Percentiles rank a stretch among this genome's conserved stretches.
phyloP scores from a whole-genome alignment of 2,797 vertebrate genomes.

The Channa striata region DNA sequence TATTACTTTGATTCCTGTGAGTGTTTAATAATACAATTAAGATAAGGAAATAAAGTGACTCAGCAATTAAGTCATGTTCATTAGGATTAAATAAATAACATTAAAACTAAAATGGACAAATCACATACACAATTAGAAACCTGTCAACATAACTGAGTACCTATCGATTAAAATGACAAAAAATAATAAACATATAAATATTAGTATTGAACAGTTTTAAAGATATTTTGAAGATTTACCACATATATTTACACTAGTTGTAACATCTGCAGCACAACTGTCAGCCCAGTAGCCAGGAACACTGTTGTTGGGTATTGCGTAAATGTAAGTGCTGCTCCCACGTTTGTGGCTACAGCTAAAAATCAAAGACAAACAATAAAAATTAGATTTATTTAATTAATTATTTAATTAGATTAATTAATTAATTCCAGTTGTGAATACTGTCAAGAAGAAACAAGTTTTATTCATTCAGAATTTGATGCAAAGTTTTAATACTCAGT shows the following conservation, averaged over 20 bases:
- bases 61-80: background rate
- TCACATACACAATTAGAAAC: background rate
- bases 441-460: too few relatives aligned
- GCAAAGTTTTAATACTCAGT: too few relatives aligned
- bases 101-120: background rate
- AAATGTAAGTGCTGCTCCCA: background rate
- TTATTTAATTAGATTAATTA: too few relatives aligned
- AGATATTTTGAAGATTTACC: too few relatives aligned
- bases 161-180: too few relatives aligned
- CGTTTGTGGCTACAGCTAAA: conserved; percentile 3
- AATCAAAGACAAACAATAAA: conserved; percentile 3
- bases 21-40: conserved; percentile 7
- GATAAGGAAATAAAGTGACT: background rate
- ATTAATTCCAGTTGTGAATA: too few relatives aligned
- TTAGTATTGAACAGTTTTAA: too few relatives aligned
- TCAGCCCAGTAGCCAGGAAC: conserved; percentile 39
- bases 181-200: too few relatives aligned
- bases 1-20: background rate
- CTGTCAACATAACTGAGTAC: background rate
- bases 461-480: too few relatives aligned
- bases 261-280: conserved; percentile 34
- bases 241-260: too few relatives aligned
- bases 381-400: too few relatives aligned
- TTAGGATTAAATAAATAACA: background rate
- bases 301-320: background rate